Evolutionary conservation across 2,888 invertebrate species (phyloP).

Genomic region (Anorthoa munda): DNA sequence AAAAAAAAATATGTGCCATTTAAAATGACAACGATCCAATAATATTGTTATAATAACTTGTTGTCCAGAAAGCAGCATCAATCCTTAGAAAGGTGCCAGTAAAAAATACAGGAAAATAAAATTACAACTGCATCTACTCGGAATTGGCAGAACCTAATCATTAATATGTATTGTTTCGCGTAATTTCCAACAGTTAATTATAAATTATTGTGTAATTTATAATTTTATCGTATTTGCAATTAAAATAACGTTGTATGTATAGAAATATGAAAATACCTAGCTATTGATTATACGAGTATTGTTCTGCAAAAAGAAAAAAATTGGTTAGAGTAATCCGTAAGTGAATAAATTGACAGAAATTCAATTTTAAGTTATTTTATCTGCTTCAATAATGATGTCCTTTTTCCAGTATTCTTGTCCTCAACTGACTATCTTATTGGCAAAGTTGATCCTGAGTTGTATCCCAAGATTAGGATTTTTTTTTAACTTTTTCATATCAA

Average conservation of each 20-base stretch:
- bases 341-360: not conserved
- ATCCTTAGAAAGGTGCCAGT: too few species aligned
- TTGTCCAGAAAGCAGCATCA: too few species aligned
- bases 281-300: not conserved
- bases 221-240: constrained; percentile 12
- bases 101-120: not conserved
- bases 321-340: not conserved
- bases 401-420: too few species aligned
- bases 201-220: constrained; percentile 1
- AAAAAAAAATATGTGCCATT: too few species aligned
- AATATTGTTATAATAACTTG: too few species aligned
- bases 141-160: not conserved
- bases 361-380: not conserved
- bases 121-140: not conserved
- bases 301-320: not conserved
- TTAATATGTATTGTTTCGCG: not conserved
- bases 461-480: too few species aligned
- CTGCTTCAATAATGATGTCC: not conserved
- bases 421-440: too few species aligned
- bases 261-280: not conserved
- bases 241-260: not conserved
- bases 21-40: too few species aligned
- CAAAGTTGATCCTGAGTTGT: too few species aligned
- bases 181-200: not conserved
- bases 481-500: too few species aligned